Conservation (phyloP, 2,888 invertebrate genomes). For the Rhopalosiphum nymphaeae region DNA sequence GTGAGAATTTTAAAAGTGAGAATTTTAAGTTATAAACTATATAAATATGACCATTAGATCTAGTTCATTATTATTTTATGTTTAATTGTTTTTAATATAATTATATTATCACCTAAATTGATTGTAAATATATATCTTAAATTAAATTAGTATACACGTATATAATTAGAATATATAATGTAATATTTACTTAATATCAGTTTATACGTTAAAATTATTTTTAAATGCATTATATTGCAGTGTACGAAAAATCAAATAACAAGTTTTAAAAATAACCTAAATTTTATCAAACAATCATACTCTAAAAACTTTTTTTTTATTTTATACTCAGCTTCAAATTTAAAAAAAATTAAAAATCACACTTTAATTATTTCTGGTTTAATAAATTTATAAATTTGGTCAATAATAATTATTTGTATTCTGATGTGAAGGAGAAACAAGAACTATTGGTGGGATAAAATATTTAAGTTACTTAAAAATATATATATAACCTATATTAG, state of each 20-base stretch:
- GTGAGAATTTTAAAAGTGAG: background rate
- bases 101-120: background rate
- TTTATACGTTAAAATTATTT: background rate
- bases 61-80: background rate
- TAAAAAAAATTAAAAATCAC: background rate
- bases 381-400: background rate
- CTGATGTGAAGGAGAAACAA: background rate
- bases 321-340: background rate
- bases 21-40: background rate
- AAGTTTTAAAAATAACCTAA: background rate
- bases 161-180: background rate
- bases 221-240: background rate
- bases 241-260: background rate
- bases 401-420: background rate
- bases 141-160: background rate
- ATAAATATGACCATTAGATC: background rate
- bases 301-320: background rate
- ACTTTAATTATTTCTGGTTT: background rate
- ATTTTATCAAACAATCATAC: background rate
- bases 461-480: background rate
- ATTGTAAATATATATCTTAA: background rate
- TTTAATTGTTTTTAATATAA: background rate
- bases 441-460: background rate
- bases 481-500: too few species aligned
- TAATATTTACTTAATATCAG: background rate